These are phyloP conservation scores for Hylia prasina DNA, from an alignment of 2,113 vertebrate species.

Conservation along the genomic window DNA sequence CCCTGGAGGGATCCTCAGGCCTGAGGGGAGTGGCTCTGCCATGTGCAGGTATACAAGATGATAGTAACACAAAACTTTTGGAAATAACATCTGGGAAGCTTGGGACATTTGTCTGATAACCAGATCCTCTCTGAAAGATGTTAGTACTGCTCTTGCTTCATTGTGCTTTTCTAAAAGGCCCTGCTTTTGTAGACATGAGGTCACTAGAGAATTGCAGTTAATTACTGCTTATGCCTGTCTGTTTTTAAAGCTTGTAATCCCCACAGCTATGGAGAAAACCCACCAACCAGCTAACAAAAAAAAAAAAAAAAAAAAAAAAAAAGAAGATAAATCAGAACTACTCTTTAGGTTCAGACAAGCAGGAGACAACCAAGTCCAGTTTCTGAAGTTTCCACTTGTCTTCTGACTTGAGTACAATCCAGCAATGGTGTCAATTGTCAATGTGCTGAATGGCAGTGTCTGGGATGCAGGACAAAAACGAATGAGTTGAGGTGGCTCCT, in stretches of 20 bases:
- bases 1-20: background rate
- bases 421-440: background rate
- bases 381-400: background rate
- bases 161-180: background rate
- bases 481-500: background rate
- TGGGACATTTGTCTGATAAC: background rate
- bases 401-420: background rate
- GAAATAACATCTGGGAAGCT: background rate
- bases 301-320: too few species aligned
- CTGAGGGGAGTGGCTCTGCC: background rate
- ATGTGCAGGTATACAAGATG: background rate
- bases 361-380: background rate
- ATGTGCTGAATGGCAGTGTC: background rate
- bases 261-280: background rate
- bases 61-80: background rate
- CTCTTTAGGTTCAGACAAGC: background rate
- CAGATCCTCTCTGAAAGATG: background rate
- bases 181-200: background rate
- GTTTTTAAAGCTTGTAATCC: slow-evolving; percentile 14
- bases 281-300: background rate
- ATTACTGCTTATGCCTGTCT: slow-evolving; percentile 26
- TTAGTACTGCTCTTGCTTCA: background rate
- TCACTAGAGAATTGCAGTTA: slow-evolving; percentile 35
- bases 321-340: background rate
- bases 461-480: background rate